Percentiles rank a stretch among this genome's conserved stretches.
Conservation (phyloP, 2,888 invertebrate genomes). For the Polydesmus complanatus region DNA sequence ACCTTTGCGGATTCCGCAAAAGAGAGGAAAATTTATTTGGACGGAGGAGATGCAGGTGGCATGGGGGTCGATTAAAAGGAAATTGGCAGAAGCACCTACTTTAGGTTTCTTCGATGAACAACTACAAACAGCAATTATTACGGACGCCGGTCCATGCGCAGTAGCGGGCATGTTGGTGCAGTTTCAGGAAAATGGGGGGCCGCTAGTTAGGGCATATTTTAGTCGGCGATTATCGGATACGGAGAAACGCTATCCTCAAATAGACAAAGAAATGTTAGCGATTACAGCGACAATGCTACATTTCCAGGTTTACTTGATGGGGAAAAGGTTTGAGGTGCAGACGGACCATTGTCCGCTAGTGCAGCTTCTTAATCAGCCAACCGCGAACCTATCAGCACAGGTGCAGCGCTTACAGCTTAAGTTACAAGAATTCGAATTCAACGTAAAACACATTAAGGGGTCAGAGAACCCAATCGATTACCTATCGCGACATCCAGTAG, state of each 20-base stretch:
- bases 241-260: constrained; percentile 21
- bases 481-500: constrained; percentile 22
- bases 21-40: neutral
- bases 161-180: constrained; percentile 8
- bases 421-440: constrained; percentile 9
- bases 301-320: constrained; percentile 24
- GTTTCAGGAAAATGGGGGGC: neutral
- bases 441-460: constrained; percentile 21
- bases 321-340: constrained; percentile 22
- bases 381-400: constrained; percentile 22
- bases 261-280: constrained; percentile 21
- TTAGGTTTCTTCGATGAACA: neutral
- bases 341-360: constrained; percentile 25
- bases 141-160: constrained; percentile 20
- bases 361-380: constrained; percentile 21
- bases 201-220: constrained; percentile 13
- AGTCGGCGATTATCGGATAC: constrained; percentile 15
- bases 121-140: constrained; percentile 14
- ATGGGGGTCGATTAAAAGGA: neutral
- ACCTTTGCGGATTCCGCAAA: neutral
- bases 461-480: constrained; percentile 23
- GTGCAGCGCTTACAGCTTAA: constrained; percentile 23
- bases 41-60: neutral
- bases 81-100: neutral
- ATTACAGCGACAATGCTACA: constrained; percentile 25